phyloP scores from a whole-genome alignment of 2,113 vertebrate genomes.

The Tauraco erythrolophus region DNA sequence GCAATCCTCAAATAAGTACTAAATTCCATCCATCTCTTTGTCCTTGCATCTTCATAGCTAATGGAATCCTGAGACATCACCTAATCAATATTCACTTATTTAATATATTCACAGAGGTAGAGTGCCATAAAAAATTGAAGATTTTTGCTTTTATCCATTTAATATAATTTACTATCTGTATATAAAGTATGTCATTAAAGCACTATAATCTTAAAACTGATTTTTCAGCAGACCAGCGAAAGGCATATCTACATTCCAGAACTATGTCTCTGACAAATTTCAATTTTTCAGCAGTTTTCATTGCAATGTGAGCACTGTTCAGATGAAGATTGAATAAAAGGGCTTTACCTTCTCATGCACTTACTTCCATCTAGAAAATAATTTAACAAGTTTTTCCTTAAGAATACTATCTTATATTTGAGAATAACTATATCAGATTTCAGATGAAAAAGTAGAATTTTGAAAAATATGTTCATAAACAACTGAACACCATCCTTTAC shows the following conservation, averaged over 20 bases:
- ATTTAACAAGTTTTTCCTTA: not conserved
- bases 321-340: not conserved
- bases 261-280: not conserved
- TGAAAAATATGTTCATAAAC: not conserved
- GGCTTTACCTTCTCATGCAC: not conserved
- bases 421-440: not conserved
- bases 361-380: not conserved
- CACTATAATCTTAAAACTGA: conserved; percentile 23
- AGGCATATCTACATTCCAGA: not conserved
- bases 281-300: conserved; percentile 28
- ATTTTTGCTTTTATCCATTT: conserved; percentile 56
- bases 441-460: not conserved
- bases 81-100: conserved; percentile 47
- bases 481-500: not conserved
- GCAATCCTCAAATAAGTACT: not conserved
- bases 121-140: not conserved
- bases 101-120: conserved; percentile 11
- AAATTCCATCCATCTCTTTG: not conserved
- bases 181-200: conserved; percentile 46
- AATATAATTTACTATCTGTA: conserved; percentile 28
- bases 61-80: conserved; percentile 3
- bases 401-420: not conserved
- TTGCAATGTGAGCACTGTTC: not conserved
- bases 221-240: conserved; percentile 15
- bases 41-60: not conserved